These are phyloP conservation scores for Telmatochromis sp. DNA, from an alignment of 2,113 vertebrate species.

Conservation along the genomic window DNA sequence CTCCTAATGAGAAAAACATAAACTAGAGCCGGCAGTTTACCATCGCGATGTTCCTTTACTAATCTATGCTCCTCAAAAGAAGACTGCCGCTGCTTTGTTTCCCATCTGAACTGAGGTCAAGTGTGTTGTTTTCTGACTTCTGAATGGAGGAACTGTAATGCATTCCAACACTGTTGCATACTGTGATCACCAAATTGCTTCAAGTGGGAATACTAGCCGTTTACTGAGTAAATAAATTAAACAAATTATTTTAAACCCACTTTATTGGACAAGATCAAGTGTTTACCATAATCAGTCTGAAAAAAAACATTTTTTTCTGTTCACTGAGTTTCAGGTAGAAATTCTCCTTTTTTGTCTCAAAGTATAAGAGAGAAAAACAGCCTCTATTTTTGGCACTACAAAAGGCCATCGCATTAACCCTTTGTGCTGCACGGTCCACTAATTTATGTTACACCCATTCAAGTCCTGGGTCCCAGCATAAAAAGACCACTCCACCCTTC, in stretches of 20 bases:
- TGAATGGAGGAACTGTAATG: not conserved
- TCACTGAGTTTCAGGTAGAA: not conserved
- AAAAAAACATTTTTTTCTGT: not conserved
- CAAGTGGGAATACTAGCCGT: not conserved
- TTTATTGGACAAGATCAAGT: not conserved
- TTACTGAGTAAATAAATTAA: not conserved
- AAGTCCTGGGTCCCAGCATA: constrained; percentile 20
- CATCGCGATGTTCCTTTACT: not conserved
- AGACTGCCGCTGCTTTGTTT: not conserved
- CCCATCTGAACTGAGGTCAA: not conserved
- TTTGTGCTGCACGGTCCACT: constrained; percentile 14
- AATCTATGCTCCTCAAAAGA: not conserved
- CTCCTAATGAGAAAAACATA: not conserved
- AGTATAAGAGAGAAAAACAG: not conserved
- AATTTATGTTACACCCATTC: constrained; percentile 50
- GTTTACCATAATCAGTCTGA: not conserved
- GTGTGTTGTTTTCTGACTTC: not conserved
- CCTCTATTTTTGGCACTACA: constrained; percentile 1
- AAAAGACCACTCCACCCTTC: constrained; percentile 49
- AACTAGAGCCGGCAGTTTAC: not conserved
- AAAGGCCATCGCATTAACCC: constrained; percentile 24
- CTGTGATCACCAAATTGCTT: not conserved
- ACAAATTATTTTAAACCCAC: not conserved
- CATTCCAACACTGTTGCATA: not conserved
- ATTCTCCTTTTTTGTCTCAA: not conserved